Evolutionary conservation across 2,113 vertebrate genomes (phyloP), one percentile per base, ranked within the genome.

Genomic region (Etheostoma spectabile): DNA sequence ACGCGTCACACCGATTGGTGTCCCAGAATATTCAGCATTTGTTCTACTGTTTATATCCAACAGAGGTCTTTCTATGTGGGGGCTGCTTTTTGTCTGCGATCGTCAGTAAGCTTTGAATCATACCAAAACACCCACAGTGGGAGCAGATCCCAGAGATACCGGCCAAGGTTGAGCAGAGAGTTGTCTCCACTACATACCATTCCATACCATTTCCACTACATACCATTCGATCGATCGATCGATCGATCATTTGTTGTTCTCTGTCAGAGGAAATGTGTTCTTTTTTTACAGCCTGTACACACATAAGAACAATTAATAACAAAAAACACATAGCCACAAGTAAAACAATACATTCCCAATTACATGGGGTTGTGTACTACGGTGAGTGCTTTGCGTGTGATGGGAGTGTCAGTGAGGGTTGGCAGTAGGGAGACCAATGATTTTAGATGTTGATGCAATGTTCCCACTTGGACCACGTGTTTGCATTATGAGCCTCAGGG

Each of bases 101-200:
- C 63, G 42, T 60, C 22, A 67, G 30, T 71, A 27, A 53, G 49
- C 53, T 73, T 35, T 73, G 69, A 67, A 16, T 86, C 61, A 21
- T 0, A 12, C 63, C 66, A 35, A 56, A 35, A 67, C 48, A 63
- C 22, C 13, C 38, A 51, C 56, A 52, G 65, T 51, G 33, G 38
- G 3, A 59, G 65, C 18, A 69, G 24, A 35, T 68, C 52, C 30
- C 35, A n/a, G 53, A 19, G 45, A 49, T 56, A 6, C 27, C 11
- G 14, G 13, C 6, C 30, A 0, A 56, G 73, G 35, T 46, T 53
- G n/a, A 79, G n/a, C 30, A 64, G 46, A 48, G 12, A 19, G 45
- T 35, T 76, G 45, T 59, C 57, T 61, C 72, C 38, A 27, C n/a
- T n/a, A 1, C 61, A 69, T 52, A 71, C 30, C 46, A 65, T 76